A percentile compares a stretch with the other conserved stretches of the same genome.
These are phyloP conservation scores for Mnemiopsis leidyi DNA, from an alignment of 37 sponge, comb jelly and placozoan genomes.

Conservation along the genomic window DNA sequence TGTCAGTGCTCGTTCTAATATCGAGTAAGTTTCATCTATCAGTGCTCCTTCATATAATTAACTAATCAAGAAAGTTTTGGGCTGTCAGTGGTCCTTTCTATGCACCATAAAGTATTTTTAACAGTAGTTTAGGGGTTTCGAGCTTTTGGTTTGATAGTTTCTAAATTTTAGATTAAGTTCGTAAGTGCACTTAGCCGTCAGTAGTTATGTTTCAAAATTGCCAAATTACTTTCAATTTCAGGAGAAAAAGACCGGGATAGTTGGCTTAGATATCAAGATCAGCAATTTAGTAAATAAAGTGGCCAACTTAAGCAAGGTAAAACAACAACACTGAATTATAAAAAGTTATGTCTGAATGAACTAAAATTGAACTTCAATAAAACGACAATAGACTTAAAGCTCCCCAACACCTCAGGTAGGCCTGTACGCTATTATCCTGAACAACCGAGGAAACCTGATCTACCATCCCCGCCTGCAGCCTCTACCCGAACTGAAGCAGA, in stretches of 20 bases:
- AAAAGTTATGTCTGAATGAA: background rate
- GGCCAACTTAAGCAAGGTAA: constrained; percentile 8
- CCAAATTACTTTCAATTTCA: no score
- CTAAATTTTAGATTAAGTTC: background rate
- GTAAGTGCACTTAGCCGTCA: constrained; percentile 30
- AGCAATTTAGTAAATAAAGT: background rate
- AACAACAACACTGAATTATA: background rate
- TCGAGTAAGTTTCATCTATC: background rate
- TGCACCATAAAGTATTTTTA: background rate
- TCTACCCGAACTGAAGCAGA: background rate
- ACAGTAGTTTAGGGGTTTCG: no score
- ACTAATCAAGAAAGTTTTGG: no score
- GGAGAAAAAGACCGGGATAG: constrained; percentile 47
- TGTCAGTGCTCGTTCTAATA: no score
- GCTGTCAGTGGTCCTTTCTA: no score
- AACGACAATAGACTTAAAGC: no score
- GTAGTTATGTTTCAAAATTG: no score
- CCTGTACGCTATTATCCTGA: background rate
- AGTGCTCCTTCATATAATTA: no score
- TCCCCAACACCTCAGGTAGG: no score
- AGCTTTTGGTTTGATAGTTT: background rate
- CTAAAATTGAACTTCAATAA: no score
- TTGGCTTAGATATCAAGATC: constrained; percentile 8
- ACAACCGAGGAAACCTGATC: constrained; percentile 48
- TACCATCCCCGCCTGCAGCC: constrained; percentile 44